Evolutionary conservation across 2,113 vertebrate species (phyloP), one percentile per base, ranked within the genome.

Genomic region (Leucosticte australis): DNA sequence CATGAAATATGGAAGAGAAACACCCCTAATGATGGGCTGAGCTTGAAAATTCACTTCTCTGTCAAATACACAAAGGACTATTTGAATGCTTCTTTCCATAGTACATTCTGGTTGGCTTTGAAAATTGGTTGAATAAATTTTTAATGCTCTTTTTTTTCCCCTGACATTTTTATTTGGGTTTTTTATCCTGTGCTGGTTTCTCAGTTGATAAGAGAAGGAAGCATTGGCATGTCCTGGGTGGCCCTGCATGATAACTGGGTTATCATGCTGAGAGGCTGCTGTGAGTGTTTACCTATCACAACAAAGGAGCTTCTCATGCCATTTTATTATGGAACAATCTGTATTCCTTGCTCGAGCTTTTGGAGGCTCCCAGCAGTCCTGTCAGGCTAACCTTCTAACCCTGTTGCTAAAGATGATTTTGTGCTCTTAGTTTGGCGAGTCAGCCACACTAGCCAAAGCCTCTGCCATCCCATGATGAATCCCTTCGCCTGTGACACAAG

Each of bases 281-380:
- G 83, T 15, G 46, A 71, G 60, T 57, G 8, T 94, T 96, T 91
- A 89, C 82, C 83, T 79, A n/a, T 93, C 0, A 0, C 88, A 94
- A 87, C 90, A 87, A 95, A 94, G 41, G 35, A 65, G 83, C 80
- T 94, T 90, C 90, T 80, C 35, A 80, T 90, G 75, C 49, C 88
- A 11, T 96, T 96, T 95, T 67, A 56, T 96, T 96, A 94, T 95
- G 91, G 83, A 92, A 70, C 83, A 62, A 83, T 80, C 84, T 87
- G 3, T 85, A 90, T 68, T 93, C 84, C 49, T 96, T 0, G 1
- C 91, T 95, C 0, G 4, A 69, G 83, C 67, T 80, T 91, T 95
- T 87, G 41, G 91, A 96, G 90, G 87, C 75, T 95, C 77, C 87
- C 75, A 91, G 91, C 83, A 75, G 83, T 79, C 92, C 78, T 84